Conservation (phyloP, 2,113 vertebrate species). For the Plectropomus leopardus region DNA sequence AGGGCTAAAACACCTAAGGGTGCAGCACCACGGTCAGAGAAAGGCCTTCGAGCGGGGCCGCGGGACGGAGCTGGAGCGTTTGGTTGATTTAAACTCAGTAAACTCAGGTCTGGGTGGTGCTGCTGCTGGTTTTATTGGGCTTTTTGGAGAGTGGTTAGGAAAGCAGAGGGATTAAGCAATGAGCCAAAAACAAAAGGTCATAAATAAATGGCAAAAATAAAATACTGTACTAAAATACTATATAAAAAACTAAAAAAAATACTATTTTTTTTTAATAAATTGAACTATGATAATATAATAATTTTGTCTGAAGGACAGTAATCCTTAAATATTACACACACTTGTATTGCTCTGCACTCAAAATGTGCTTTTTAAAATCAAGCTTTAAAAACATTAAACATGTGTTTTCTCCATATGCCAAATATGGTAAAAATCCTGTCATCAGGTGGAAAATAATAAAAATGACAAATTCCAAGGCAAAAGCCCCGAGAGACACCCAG, state of each 20-base stretch:
- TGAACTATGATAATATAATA: not conserved
- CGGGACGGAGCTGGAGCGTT: slow-evolving; percentile 39
- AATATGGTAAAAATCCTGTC: too few relatives aligned
- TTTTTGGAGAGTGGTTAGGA: slow-evolving; percentile 29
- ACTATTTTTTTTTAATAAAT: too few relatives aligned
- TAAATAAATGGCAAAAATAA: not conserved
- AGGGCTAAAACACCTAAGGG: slow-evolving; percentile 2
- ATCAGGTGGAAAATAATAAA: too few relatives aligned
- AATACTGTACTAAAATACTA: too few relatives aligned
- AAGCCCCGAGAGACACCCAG: too few relatives aligned
- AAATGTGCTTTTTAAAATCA: too few relatives aligned
- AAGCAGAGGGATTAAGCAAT: slow-evolving; percentile 63
- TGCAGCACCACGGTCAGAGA: slow-evolving; percentile 22
- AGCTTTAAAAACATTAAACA: too few relatives aligned
- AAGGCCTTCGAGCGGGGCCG: slow-evolving; percentile 38
- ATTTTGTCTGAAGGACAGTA: not conserved
- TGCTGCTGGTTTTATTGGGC: slow-evolving; percentile 25
- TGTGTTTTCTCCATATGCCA: too few relatives aligned
- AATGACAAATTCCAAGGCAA: too few relatives aligned
- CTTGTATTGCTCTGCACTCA: too few relatives aligned
- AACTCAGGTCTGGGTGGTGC: slow-evolving; percentile 22
- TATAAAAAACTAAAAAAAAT: too few relatives aligned
- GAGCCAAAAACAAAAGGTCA: slow-evolving; percentile 37
- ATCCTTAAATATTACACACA: too few relatives aligned
- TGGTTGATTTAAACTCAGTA: slow-evolving; percentile 26